Conservation (phyloP, 2,888 invertebrate species). For the Drosophila longiperda region DNA sequence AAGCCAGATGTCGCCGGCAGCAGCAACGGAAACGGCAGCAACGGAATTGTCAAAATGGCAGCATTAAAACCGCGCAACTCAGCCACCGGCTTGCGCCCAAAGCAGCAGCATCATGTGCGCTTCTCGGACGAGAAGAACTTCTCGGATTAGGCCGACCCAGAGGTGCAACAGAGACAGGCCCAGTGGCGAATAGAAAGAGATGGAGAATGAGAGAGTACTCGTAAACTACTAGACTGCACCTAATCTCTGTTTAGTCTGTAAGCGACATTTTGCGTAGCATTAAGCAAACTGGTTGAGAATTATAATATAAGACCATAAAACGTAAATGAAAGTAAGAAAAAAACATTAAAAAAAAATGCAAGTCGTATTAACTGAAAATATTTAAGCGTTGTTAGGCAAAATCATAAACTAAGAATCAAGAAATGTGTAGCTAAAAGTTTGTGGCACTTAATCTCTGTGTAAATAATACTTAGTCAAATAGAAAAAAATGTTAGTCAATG, state of each 20-base stretch:
- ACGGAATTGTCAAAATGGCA: conserved; percentile 64
- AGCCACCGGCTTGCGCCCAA: conserved; percentile 56
- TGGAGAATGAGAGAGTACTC: conserved; percentile 19
- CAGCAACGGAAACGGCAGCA: conserved; percentile 34
- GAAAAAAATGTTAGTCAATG: conserved; percentile 60
- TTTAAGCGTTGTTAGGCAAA: conserved; percentile 31
- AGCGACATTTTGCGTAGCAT: conserved; percentile 36
- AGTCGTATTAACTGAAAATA: conserved; percentile 10
- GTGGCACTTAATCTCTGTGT: background rate
- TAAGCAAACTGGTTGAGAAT: conserved; percentile 31
- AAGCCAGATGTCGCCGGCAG: conserved; percentile 25
- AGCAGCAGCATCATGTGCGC: conserved; percentile 83
- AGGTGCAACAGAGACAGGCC: background rate
- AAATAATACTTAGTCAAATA: conserved; percentile 37
- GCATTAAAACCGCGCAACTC: conserved; percentile 46
- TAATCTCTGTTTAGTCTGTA: conserved; percentile 72
- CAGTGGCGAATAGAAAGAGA: background rate
- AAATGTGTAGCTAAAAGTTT: conserved; percentile 10
- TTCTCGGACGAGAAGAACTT: conserved; percentile 83
- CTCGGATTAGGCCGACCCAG: conserved; percentile 68
- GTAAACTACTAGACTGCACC: conserved; percentile 82
- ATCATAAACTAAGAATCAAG: conserved; percentile 24
- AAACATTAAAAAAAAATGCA: conserved; percentile 7
- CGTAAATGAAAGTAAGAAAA: conserved; percentile 8
- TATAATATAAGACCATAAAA: background rate